Percentiles rank a stretch among this genome's conserved stretches.
phyloP scores from a whole-genome alignment of 2,888 invertebrate species.

The Nephrotoma guestfalica region DNA sequence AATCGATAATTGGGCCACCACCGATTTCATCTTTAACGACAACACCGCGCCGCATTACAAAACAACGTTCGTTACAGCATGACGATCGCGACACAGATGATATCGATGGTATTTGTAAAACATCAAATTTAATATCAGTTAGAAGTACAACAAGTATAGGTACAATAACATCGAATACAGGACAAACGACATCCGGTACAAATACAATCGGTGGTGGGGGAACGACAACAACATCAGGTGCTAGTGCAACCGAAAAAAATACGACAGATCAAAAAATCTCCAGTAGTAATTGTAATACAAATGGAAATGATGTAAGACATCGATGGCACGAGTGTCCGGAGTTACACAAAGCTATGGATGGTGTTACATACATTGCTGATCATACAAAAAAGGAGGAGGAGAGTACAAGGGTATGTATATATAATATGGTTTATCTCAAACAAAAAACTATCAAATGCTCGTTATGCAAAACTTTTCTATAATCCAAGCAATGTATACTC shows the following conservation, averaged over 20 bases:
- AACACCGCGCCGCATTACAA: slow-evolving; percentile 18
- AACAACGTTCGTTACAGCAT: slow-evolving; percentile 18
- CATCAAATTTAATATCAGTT: not conserved
- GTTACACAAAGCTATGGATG: slow-evolving; percentile 83
- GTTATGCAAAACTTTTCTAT: not conserved
- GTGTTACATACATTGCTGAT: slow-evolving; percentile 83
- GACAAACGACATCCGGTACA: not conserved
- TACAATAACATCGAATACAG: not conserved
- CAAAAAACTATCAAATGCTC: not conserved
- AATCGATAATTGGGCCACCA: slow-evolving; percentile 23
- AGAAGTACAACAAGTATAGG: not conserved
- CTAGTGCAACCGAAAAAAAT: not conserved
- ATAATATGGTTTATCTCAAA: not conserved
- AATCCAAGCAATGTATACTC: not conserved
- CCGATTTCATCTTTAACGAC: slow-evolving; percentile 31
- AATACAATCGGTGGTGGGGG: not conserved
- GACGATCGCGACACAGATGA: slow-evolving; percentile 12
- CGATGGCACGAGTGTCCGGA: slow-evolving; percentile 86
- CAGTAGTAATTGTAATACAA: not conserved
- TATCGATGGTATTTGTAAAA: not conserved
- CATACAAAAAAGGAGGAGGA: slow-evolving; percentile 86
- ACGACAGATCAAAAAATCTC: slow-evolving; percentile 12
- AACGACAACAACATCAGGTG: not conserved
- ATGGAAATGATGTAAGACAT: slow-evolving; percentile 34
- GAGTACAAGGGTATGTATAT: slow-evolving; percentile 59